Evolutionary conservation across 2,888 invertebrate species (phyloP).

Genomic region (Fragum sueziense): DNA sequence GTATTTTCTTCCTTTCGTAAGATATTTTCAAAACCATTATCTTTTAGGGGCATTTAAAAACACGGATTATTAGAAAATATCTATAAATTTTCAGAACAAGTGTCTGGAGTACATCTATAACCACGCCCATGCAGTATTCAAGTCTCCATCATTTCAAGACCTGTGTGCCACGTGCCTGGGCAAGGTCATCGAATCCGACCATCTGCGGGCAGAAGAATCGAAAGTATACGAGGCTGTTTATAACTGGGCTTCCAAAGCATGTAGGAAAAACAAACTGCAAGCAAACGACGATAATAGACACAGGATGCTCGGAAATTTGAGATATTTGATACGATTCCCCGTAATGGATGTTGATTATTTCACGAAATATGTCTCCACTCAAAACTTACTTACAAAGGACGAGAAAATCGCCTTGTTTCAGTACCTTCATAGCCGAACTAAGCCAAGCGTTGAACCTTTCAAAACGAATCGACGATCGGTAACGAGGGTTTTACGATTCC

Average conservation of each 20-base stretch:
- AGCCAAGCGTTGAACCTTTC: constrained; percentile 43
- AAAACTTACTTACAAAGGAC: constrained; percentile 49
- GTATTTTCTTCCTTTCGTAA: too few species aligned
- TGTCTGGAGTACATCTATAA: constrained; percentile 54
- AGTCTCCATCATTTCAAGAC: constrained; percentile 85
- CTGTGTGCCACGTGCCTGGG: constrained; percentile 87
- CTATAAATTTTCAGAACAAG: constrained; percentile 43
- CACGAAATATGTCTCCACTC: constrained; percentile 46
- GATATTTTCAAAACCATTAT: too few species aligned
- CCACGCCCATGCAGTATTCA: constrained; percentile 43
- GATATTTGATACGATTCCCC: constrained; percentile 72
- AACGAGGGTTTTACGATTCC: constrained; percentile 46
- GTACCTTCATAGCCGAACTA: constrained; percentile 48
- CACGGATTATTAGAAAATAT: too few species aligned
- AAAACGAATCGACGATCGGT: constrained; percentile 42
- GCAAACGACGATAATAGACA: constrained; percentile 62
- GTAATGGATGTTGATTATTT: constrained; percentile 65
- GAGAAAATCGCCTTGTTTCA: constrained; percentile 47
- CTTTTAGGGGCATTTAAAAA: too few species aligned
- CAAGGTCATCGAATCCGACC: constrained; percentile 86
- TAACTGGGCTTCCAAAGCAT: constrained; percentile 71
- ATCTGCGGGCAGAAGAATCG: constrained; percentile 85
- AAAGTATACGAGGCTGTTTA: constrained; percentile 65
- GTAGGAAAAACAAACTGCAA: constrained; percentile 64
- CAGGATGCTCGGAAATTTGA: constrained; percentile 64